Evolutionary conservation across 2,888 invertebrate genomes (phyloP).

Genomic region (Scaptomyza cyrtandrae): DNA sequence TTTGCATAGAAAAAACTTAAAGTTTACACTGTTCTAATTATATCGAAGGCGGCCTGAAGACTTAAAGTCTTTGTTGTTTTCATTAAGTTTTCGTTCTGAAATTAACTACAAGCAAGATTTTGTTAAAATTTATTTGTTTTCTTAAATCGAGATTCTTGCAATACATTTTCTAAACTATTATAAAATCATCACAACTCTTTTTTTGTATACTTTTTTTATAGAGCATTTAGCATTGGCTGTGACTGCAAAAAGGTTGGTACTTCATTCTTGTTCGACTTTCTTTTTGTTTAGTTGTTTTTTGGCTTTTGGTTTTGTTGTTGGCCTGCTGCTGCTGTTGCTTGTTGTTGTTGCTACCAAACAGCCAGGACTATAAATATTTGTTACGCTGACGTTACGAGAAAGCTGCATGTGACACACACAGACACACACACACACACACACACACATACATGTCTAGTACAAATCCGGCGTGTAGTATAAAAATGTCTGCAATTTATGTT

Average conservation of each 20-base stretch:
- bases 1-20: constrained; percentile 35
- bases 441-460: constrained; percentile 69
- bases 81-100: no score
- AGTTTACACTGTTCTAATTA: not conserved
- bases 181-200: not conserved
- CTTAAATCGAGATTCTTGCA: no score
- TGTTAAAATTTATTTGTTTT: not conserved
- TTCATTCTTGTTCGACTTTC: constrained; percentile 19
- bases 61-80: not conserved
- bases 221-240: constrained; percentile 4
- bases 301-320: constrained; percentile 35
- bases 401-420: constrained; percentile 52
- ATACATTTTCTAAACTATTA: no score
- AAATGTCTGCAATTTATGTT: constrained; percentile 83
- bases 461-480: constrained; percentile 80
- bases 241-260: not conserved
- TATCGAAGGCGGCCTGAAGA: not conserved
- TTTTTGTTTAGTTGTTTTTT: constrained; percentile 40
- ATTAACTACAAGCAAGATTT: not conserved
- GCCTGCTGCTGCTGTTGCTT: constrained; percentile 1
- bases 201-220: not conserved
- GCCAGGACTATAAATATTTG: constrained; percentile 78
- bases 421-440: constrained; percentile 15
- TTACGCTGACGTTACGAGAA: constrained; percentile 71
- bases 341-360: constrained; percentile 47